A percentile compares a stretch with the other conserved stretches of the same genome.
Evolutionary conservation across 2,888 invertebrate species (phyloP).

Genomic region (Hyles lineata): DNA sequence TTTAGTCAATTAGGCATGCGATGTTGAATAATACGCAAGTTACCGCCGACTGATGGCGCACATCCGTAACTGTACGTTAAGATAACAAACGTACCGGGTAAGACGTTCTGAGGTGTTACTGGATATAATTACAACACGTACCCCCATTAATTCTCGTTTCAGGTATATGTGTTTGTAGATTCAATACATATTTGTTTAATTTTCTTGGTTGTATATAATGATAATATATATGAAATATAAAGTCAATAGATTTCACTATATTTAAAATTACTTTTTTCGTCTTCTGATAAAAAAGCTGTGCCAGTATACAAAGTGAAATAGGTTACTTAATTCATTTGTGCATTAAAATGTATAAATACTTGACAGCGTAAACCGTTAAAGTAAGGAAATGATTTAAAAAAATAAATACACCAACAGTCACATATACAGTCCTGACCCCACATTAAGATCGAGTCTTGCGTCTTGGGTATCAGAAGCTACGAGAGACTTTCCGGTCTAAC

Average conservation of each 20-base stretch:
- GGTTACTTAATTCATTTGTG: not conserved
- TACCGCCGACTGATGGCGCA: not conserved
- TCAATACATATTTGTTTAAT: no score
- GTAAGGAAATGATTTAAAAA: constrained; percentile 9
- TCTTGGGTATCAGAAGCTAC: no score
- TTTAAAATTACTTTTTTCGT: not conserved
- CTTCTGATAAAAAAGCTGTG: no score
- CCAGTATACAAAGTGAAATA: no score
- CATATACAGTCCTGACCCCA: no score
- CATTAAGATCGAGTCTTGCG: no score
- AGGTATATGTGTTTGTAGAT: not conserved
- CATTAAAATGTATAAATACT: not conserved
- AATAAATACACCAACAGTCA: no score
- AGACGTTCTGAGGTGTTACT: not conserved
- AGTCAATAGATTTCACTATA: not conserved
- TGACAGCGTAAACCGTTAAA: not conserved
- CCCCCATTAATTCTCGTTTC: not conserved
- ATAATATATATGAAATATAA: no score
- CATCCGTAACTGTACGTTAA: not conserved
- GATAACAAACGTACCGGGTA: not conserved
- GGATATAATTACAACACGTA: not conserved
- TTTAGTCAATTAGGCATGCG: not conserved
- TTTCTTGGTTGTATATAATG: no score
- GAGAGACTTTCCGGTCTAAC: no score
- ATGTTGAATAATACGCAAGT: constrained; percentile 2